Evolutionary conservation across 2,797 vertebrate species (phyloP), one percentile per base, ranked within the genome.

Genomic region (Squalus acanthias): DNA sequence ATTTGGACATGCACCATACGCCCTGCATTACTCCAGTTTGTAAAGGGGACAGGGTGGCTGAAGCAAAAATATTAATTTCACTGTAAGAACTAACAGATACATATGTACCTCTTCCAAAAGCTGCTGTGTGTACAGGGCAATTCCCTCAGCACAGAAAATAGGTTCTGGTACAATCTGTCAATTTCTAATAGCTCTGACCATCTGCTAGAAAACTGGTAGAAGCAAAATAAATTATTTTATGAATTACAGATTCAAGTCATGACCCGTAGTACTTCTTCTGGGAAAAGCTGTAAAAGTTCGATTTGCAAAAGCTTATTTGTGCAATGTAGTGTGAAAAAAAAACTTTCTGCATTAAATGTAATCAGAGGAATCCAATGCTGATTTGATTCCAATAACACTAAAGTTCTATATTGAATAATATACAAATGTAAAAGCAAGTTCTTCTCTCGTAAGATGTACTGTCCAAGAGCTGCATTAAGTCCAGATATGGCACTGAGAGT

Each of bases 231-330:
- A 9, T 46, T 26, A 57, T 79, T 93, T 46, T 46, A 69, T 26
- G 50, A 60, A 95, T 72, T 74, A 33, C 12, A 53, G 26, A 95
- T 95, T 95, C 69, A 95, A 95, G 94, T 95, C 94, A 60, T 53
- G 69, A 60, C 29, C 70, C 15, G n/a, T 13, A 12, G 46, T n/a
- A 95, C 26, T 74, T 95, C 39, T 50, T 46, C 24, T 95, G 26
- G 70, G n/a, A 22, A 95, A 57, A 46, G 70, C 70, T 76, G 70
- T 57, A 95, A 95, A 60, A 76, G 46, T 26, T 60, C 50, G 33
- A 95, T 95, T 74, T 74, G 69, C 70, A 95, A 50, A 95, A 74
- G 94, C 0, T 95, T 74, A 72, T 74, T 74, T 74, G 50, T 50
- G 46, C 12, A 95, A 95, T 76, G 70, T 29, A 95, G 50, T 6